Conservation (phyloP, 2,797 vertebrate species). For the Amniataba percoides region DNA sequence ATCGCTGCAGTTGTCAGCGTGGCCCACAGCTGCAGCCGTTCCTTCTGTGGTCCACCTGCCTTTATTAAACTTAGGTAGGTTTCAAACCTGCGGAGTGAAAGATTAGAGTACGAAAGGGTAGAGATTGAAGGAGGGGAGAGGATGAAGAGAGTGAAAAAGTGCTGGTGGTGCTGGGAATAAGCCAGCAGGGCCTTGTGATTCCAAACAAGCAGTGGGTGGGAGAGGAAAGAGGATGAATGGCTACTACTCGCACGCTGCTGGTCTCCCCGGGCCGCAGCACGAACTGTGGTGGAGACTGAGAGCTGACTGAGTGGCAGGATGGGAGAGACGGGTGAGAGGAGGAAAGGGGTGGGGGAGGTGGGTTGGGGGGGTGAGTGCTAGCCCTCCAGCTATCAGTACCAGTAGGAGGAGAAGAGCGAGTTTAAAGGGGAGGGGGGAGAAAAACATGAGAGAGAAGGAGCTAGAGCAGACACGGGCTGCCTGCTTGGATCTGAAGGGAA, state of each 20-base stretch:
- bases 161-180: constrained; percentile 43
- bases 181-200: constrained; percentile 62
- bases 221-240: constrained; percentile 62
- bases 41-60: not conserved
- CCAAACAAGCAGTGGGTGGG: constrained; percentile 57
- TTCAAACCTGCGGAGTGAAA: constrained; percentile 8
- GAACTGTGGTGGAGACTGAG: constrained; percentile 38
- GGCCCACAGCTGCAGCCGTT: not conserved
- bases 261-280: constrained; percentile 27
- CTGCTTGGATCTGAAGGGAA: constrained; percentile 66
- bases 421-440: constrained; percentile 60
- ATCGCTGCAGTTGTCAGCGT: not conserved
- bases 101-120: constrained; percentile 8
- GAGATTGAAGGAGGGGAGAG: constrained; percentile 36
- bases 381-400: constrained; percentile 64
- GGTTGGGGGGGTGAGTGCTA: constrained; percentile 28
- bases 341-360: no score
- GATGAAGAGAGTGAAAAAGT: constrained; percentile 38
- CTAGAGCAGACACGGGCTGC: constrained; percentile 62
- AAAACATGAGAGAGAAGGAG: constrained; percentile 66
- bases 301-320: constrained; percentile 62
- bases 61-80: not conserved
- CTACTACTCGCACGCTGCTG: constrained; percentile 31
- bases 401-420: constrained; percentile 69
- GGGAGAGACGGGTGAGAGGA: constrained; percentile 47